Conservation (phyloP, 1,140 invertebrate genomes). For the Saccostrea glomerata region DNA sequence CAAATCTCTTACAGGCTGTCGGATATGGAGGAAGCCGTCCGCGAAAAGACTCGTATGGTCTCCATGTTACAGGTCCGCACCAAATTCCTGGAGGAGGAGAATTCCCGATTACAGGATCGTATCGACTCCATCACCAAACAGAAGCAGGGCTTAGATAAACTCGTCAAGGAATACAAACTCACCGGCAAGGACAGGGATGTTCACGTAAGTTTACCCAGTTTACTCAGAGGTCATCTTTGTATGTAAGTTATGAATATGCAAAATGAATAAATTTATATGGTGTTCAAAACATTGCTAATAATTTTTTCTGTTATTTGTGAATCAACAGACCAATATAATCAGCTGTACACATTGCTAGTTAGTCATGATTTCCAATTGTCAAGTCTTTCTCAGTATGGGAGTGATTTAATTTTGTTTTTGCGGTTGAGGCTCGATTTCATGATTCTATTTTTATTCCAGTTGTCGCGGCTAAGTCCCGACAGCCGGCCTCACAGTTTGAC, state of each 20-base stretch:
- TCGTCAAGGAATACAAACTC: conserved; percentile 67
- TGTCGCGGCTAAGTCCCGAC: conserved; percentile 49
- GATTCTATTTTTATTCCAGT: background rate
- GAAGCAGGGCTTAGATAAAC: conserved; percentile 71
- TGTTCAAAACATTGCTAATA: too few species aligned
- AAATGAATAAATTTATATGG: too few species aligned
- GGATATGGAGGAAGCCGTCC: conserved; percentile 69
- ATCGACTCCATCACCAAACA: conserved; percentile 68
- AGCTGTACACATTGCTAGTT: background rate
- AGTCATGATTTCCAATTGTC: background rate
- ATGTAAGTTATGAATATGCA: too few species aligned
- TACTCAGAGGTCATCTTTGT: too few species aligned
- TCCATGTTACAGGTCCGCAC: conserved; percentile 69
- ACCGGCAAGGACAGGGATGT: conserved; percentile 70
- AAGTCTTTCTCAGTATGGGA: background rate
- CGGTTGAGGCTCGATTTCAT: too few species aligned
- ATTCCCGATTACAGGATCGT: conserved; percentile 70
- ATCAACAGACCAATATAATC: too few species aligned
- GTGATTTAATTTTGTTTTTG: background rate
- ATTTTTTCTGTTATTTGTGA: too few species aligned
- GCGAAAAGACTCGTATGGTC: conserved; percentile 68
- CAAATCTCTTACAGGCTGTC: conserved; percentile 68
- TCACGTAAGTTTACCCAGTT: conserved; percentile 24
- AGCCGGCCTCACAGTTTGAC: conserved; percentile 60
- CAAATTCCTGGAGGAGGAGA: conserved; percentile 75